Base-by-base conservation (phyloP, 1,140 invertebrate genomes). In the Nasonia longicornis region DNA sequence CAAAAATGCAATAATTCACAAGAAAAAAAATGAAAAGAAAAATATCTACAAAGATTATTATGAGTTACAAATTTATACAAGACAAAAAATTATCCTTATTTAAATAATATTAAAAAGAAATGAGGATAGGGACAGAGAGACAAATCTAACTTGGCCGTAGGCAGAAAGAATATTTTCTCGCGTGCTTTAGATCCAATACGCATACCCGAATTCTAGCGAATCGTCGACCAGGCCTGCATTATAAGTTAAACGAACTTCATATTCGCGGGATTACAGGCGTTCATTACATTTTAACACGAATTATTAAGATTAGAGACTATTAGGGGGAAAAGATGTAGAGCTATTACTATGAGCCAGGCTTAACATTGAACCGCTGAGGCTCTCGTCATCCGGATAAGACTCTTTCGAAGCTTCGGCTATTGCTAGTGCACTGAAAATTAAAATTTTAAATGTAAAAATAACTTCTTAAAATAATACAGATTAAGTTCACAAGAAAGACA, bases 261-360 rank as follows among this genome's bases (percentile, higher is more conserved):
- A 79, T 70, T 75, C 64, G 77, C 71, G 72, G 85, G 84, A 87
- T 86, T 89, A 87, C 86, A 87, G 86, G 86, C 85, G 88, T 86
- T 88, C 87, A 86, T 82, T 79, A 89, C 84, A 86, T 86, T 87
- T 79, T 87, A 86, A 85, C 85, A 86, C 83, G 85, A 87, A 89
- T 87, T 84, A 89, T 89, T 89, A 89, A 88, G 87, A 90, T 91
- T 95, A 96, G 89, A 96, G 94, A 91, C 95, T 96, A 90, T 95
- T 95, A 88, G 95, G 95, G 87, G 95, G 95, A 91, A 96, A 96
- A 90, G 95, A 95, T 86, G 95, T 95, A 84, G 96, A 97, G 91
- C 96, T 97, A 93, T 97, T 97, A 93, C 96, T 97, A 92, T 97
- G 96, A 83, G 96, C 96, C 89, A 98, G 93, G 91, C 96, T 98